Percentiles rank a stretch among this genome's conserved stretches.
These are phyloP conservation scores for Dyspetes luteomarginatus DNA, from an alignment of 2,888 invertebrate genomes.

Conservation along the genomic window DNA sequence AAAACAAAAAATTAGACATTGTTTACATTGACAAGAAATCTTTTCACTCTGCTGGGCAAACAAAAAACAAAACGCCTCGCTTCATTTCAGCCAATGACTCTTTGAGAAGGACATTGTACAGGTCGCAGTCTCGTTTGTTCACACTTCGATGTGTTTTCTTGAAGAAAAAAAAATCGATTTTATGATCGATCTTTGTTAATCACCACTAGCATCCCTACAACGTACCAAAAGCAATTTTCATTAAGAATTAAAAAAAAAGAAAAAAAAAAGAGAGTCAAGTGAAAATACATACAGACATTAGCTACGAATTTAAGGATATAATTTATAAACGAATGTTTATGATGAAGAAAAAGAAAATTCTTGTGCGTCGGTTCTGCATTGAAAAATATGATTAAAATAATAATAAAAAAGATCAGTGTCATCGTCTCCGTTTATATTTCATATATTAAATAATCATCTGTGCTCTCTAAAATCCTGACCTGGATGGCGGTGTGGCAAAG, in stretches of 20 bases:
- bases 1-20: constrained; percentile 32
- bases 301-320: constrained; percentile 8
- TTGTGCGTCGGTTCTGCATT: constrained; percentile 34
- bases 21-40: constrained; percentile 53
- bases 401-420: too few species aligned
- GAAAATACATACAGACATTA: constrained; percentile 9
- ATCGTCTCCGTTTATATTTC: constrained; percentile 44
- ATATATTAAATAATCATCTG: constrained; percentile 64
- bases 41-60: constrained; percentile 17
- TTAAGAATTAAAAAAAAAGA: constrained; percentile 34
- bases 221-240: constrained; percentile 46
- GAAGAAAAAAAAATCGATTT: constrained; percentile 32
- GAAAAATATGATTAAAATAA: constrained; percentile 34
- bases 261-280: neutral
- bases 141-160: constrained; percentile 22
- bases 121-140: constrained; percentile 36
- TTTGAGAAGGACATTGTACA: constrained; percentile 7
- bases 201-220: constrained; percentile 60
- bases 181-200: constrained; percentile 44
- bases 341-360: constrained; percentile 24
- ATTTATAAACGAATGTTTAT: constrained; percentile 53
- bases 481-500: constrained; percentile 81
- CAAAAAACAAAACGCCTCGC: constrained; percentile 20
- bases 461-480: constrained; percentile 71
- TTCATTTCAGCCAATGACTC: constrained; percentile 19